Evolutionary conservation across 2,888 invertebrate genomes (phyloP).

Genomic region (Micoletzkya japonica): DNA sequence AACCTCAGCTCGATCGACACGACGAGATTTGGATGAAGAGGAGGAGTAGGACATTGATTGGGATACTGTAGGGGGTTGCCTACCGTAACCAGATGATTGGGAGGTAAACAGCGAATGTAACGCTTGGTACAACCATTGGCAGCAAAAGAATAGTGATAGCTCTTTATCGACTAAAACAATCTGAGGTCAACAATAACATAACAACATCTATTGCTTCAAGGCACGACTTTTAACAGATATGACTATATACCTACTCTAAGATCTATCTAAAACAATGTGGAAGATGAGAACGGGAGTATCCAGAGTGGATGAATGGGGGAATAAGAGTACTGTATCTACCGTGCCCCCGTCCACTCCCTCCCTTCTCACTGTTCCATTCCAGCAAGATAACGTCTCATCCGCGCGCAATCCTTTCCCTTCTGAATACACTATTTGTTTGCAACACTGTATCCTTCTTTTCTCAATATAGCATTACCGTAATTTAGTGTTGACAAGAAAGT

Average conservation of each 20-base stretch:
- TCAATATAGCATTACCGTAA: too few species aligned
- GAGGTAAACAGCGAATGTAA: not conserved
- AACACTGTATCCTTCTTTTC: too few species aligned
- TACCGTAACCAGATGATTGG: too few species aligned
- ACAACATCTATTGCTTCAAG: too few species aligned
- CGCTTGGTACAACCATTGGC: too few species aligned
- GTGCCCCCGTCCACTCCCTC: too few species aligned
- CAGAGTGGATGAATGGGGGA: conserved; percentile 39
- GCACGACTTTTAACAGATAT: too few species aligned
- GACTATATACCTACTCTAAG: not conserved
- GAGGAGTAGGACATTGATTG: not conserved
- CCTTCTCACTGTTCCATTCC: conserved; percentile 13
- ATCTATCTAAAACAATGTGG: conserved; percentile 6
- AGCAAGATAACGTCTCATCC: not conserved
- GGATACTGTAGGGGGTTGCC: conserved; percentile 3
- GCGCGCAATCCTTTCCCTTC: not conserved
- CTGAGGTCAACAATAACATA: not conserved
- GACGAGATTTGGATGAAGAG: conserved; percentile 4
- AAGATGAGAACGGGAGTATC: conserved; percentile 40
- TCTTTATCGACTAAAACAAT: not conserved
- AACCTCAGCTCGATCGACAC: conserved; percentile 9
- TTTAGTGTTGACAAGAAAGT: too few species aligned
- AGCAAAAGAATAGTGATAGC: not conserved
- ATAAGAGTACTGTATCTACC: too few species aligned
- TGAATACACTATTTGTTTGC: not conserved